Base-by-base conservation (phyloP, 2,113 vertebrate species). In the Sylvilagus bachmani region DNA sequence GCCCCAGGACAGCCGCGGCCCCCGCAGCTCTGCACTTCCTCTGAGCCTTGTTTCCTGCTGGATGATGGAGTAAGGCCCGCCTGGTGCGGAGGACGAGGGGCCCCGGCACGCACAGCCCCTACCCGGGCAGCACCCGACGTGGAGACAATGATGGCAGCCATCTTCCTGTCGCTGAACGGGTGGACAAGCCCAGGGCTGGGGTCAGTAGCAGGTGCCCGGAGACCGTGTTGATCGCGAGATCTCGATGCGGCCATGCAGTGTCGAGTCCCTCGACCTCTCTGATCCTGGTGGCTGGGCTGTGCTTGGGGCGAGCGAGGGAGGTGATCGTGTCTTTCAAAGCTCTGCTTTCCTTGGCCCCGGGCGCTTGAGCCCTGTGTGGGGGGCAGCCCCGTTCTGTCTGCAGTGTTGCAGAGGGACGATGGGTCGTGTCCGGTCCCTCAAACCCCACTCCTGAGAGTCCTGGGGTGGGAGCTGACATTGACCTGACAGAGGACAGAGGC, bases 201-300 rank as follows among this genome's bases (percentile, higher is more conserved):
- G 14, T 13, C 4, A 36, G 11, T 0, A 0, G 49, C 49, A 53
- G 38, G 13, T 3, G 3, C 33, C 14, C 6, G 17, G 64, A 19
- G 19, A 74, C 13, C n/a, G 13, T 11, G 0, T 0, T 4, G 55
- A 11, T 27, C 13, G 0, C 13, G 51, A 77, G 36, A 14, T 24
- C 11, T 7, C 29, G 36, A 31, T 0, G 0, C 24, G 5, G 14
- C 62, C 53, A 0, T 38, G 33, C 0, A 1, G 27, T 29, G 24
- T 55, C 64, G 36, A 16, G 69, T 2, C 8, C 14, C 3, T 61
- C 7, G 3, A 11, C 31, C 11, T 64, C 51, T 53, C 9, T 29
- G 69, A n/a, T 1, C 10, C 6, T 11, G 0, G 61, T 13, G 75
- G 66, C 64, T 31, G 64, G 13, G 36, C 61, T 10, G 62, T 49